Conservation (phyloP, 92 coral and sea anemone species). For the Epizoanthus fatuus region DNA sequence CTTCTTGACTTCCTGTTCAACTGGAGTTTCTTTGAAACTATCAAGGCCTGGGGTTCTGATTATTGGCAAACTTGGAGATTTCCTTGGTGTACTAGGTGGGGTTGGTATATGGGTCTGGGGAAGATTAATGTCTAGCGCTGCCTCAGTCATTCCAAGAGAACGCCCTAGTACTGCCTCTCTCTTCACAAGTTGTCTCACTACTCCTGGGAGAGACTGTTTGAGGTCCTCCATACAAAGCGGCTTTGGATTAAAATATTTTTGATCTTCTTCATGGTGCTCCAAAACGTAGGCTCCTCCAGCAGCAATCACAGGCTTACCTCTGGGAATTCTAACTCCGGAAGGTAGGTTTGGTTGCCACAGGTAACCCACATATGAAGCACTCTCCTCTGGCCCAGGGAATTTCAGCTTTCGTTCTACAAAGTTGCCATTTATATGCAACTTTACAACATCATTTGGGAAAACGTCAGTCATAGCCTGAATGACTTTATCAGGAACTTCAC, state of each 20-base stretch:
- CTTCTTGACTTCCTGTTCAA: conserved; percentile 49
- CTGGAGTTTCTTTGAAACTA: conserved; percentile 29
- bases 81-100: conserved; percentile 83
- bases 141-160: conserved; percentile 90
- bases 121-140: conserved; percentile 88
- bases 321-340: conserved; percentile 77
- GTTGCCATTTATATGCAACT: conserved; percentile 39
- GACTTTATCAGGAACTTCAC: conserved; percentile 52
- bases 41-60: conserved; percentile 39
- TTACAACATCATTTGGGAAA: conserved; percentile 75
- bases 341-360: conserved; percentile 33
- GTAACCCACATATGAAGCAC: conserved; percentile 53
- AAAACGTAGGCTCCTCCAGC: conserved; percentile 60
- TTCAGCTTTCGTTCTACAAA: conserved; percentile 52
- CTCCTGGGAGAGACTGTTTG: conserved; percentile 87
- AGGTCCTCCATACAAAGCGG: conserved; percentile 84
- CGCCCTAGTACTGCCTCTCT: conserved; percentile 91
- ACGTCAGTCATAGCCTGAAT: conserved; percentile 65
- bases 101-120: conserved; percentile 81
- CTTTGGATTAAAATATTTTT: conserved; percentile 58
- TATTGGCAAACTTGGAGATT: conserved; percentile 67
- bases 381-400: conserved; percentile 81
- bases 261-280: conserved; percentile 60
- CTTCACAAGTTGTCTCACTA: conserved; percentile 87
- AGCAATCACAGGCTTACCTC: conserved; percentile 72